Evolutionary conservation across 1,140 invertebrate genomes (phyloP), one percentile per base, ranked within the genome.

Genomic region (Diorhabda sublineata): DNA sequence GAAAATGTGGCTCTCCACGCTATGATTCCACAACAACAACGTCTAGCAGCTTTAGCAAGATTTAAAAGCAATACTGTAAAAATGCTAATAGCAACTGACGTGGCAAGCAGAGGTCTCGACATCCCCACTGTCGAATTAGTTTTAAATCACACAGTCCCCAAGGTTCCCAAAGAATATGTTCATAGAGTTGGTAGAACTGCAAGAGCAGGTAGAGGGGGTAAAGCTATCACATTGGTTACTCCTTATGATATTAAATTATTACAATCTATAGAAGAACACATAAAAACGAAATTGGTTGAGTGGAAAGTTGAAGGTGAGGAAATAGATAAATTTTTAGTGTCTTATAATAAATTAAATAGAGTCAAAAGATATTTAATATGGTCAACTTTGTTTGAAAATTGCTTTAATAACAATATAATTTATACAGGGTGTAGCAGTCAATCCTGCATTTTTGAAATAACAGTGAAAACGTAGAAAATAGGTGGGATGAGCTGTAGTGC

Each of bases 181-280:
- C 98, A 99, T 83, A 87, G 98, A 75, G 97, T 99, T 11, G 98
- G 98, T 52, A 85, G 98, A 78, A 98, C 97, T 61, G 98, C 97
- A 4, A 86, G 98, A 77, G 96, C 96, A 26, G 96, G 96, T 1
- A 84, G 93, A 74, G 85, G 84, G 61, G 97, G 97, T 5, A 85
- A 90, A 80, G 90, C 97, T 1, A 88, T 99, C 60, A 95, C 94
- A 42, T 85, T 99, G 57, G 89, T 99, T 64, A 95, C 94, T 2
- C 97, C 96, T 26, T 87, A 93, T 80, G 97, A 99, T 79, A 87
- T 99, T 8, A 88, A 92, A 77, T 82, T 95, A 43, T 83, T 99
- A 3, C 88, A 94, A 47, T 88, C 90, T 57, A 94, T 99, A 67
- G 97, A 99, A 84, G 83, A 89, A 9, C 84, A 85, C 64, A 94